phyloP scores from a whole-genome alignment of 2,888 invertebrate genomes.

The Dendrolimus pini region DNA sequence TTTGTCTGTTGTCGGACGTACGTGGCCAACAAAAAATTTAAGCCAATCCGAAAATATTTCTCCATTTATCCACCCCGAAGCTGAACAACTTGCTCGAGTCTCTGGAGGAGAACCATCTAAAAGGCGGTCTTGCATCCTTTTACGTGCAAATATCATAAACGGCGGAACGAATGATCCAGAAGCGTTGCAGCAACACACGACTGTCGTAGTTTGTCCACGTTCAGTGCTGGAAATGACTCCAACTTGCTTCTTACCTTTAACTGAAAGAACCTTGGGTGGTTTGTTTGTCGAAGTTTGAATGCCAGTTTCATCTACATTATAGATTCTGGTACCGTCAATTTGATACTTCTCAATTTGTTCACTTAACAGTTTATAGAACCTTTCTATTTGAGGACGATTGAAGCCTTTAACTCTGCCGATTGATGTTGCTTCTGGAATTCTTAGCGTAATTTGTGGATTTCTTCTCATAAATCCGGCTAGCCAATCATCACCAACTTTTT shows the following conservation, averaged over 20 bases:
- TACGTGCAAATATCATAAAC: constrained; percentile 28
- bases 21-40: constrained; percentile 21
- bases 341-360: constrained; percentile 9
- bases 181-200: constrained; percentile 25
- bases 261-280: constrained; percentile 18
- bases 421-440: constrained; percentile 12
- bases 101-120: constrained; percentile 26
- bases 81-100: constrained; percentile 18
- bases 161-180: constrained; percentile 31
- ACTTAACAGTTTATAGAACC: constrained; percentile 10
- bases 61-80: constrained; percentile 23
- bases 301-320: constrained; percentile 19
- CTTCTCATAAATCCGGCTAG: constrained; percentile 6
- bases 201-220: constrained; percentile 22
- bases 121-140: constrained; percentile 24
- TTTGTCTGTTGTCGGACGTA: constrained; percentile 21
- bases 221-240: constrained; percentile 15
- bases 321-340: constrained; percentile 5
- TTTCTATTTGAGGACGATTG: constrained; percentile 9
- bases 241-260: constrained; percentile 16
- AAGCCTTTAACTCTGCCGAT: constrained; percentile 7
- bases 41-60: constrained; percentile 24
- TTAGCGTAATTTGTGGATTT: constrained; percentile 1
- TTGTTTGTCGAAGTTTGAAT: constrained; percentile 8
- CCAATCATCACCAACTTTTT: constrained; percentile 11